These are phyloP conservation scores for Acholoe squamosa DNA, from an alignment of 2,888 invertebrate genomes.

Conservation along the genomic window DNA sequence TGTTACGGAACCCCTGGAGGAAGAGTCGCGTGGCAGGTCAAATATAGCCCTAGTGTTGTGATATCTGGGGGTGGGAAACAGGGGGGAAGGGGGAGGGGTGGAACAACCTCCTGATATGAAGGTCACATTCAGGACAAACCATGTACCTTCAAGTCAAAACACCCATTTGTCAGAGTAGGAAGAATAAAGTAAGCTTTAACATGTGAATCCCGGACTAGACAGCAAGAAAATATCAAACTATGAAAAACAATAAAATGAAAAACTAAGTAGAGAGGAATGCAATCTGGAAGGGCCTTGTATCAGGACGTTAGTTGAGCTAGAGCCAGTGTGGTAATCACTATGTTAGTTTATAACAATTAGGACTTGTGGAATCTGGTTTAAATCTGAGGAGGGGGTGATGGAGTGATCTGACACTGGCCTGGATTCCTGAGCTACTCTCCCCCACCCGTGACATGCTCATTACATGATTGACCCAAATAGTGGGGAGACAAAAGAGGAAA, in stretches of 20 bases:
- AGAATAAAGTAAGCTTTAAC: too few relatives aligned
- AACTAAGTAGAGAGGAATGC: too few relatives aligned
- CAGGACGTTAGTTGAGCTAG: too few relatives aligned
- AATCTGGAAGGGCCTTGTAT: too few relatives aligned
- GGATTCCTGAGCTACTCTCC: neutral
- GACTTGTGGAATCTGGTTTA: constrained; percentile 15
- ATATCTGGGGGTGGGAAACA: neutral
- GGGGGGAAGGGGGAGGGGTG: too few relatives aligned
- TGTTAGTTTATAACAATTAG: neutral
- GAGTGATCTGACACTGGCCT: constrained; percentile 2
- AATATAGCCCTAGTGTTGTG: neutral
- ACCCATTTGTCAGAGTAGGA: too few relatives aligned
- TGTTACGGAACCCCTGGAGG: constrained; percentile 20
- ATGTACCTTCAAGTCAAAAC: too few relatives aligned
- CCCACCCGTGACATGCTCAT: neutral
- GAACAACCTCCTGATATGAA: neutral
- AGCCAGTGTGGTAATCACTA: too few relatives aligned
- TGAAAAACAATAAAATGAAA: too few relatives aligned
- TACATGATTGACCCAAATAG: constrained; percentile 7
- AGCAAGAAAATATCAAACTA: too few relatives aligned
- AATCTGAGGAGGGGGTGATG: constrained; percentile 11
- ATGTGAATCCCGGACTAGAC: too few relatives aligned
- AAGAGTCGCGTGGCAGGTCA: constrained; percentile 7
- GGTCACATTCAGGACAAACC: neutral
- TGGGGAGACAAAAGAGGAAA: constrained; percentile 24